A percentile compares a stretch with the other conserved stretches of the same genome.
These are phyloP conservation scores for human DNA, from an alignment of 2,113 vertebrate species.

Conservation along the genomic window GRCh38 chrX:97396501-97397000, in stretches of 20 bases:
- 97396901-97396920: not conserved
- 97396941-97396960: not conserved
- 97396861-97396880: not conserved
- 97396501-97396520: too few species aligned
- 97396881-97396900: not conserved
- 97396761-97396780: not conserved
- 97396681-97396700: constrained; percentile 24
- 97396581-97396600: too few species aligned
- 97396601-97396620: too few species aligned
- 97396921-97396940: not conserved
- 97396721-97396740: constrained; percentile 43
- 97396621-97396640: too few species aligned
- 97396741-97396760: not conserved
- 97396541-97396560: too few species aligned
- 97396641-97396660: constrained; percentile 23
- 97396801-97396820: not conserved
- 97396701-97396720: constrained; percentile 59
- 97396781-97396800: not conserved
- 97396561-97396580: too few species aligned
- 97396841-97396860: not conserved
- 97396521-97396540: too few species aligned
- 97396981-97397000: not conserved
- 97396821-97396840: not conserved
- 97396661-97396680: constrained; percentile 25
- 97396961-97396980: not conserved